Base-by-base conservation (phyloP, 2,888 invertebrate genomes). In the Emmelina monodactyla region DNA sequence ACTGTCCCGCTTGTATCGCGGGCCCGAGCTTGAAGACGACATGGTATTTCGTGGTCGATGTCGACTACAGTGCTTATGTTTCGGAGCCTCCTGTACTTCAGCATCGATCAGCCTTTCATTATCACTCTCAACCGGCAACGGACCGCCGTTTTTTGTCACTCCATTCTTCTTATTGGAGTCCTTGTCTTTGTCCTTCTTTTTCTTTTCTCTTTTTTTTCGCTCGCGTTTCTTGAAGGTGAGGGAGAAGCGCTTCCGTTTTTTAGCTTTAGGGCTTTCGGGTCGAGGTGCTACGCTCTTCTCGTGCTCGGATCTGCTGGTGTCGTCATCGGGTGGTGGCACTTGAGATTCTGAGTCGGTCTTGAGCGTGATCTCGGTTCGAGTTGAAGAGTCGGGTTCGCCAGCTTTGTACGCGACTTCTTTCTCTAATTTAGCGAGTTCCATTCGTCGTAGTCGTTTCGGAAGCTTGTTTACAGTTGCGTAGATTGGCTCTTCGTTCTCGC, bases 1-100 rank as follows among this genome's bases (percentile, higher is more conserved):
- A 47, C 81, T 81, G 51, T 81, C 81, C 67, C 78, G 75, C 67
- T 78, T 78, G 50, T 73, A 78, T 25, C 79, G 73, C 68, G 78
- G 75, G 62, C 78, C 72, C 40, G 76, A 72, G 50, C 73, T 73
- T 12, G 75, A 67, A 0, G 78, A 72, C 2, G 78, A 71, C 58
- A 71, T 41, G 6, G 75, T 72, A 46, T 70, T 73, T 45, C 78
- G 52, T 30, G 73, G 67, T 25, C 59, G 57, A 31, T 76, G 72
- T 31, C 72, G 53, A 35, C 53, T 62, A 50, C 78, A 73, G 40
- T 61, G 68, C 45, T 69, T 70, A 37, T 55, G 64, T 49, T 75
- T 75, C 28, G 42, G 49, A 28, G 51, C 36, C 13, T 64, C 66
- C 16, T 59, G 63, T 12, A 55, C 59, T 34, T 71, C 73, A 15